Evolutionary conservation across 2,888 invertebrate species (phyloP), one percentile per base, ranked within the genome.

Genomic region (Eurois occulta): DNA sequence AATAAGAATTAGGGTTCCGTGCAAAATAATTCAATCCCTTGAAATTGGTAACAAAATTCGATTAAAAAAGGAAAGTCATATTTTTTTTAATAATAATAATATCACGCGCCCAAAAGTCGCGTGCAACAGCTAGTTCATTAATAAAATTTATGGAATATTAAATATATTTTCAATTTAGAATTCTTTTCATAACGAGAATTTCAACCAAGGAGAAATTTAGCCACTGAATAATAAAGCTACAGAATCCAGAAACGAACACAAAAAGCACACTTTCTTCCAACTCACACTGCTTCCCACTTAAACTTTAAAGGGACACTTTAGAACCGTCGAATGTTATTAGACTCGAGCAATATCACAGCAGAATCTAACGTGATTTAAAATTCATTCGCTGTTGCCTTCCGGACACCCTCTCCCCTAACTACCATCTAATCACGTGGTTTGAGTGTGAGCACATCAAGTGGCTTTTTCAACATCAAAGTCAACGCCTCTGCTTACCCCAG

Each of bases 401-500:
- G 60, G 72, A 80, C 76, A 86, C 81, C 77, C 81, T 77, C 84
- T 84, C 81, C 81, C 78, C 83, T 93, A 94, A 94, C 93, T 93
- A 91, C 92, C 93, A 92, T 93, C 94, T 95, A 95, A 95, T 95
- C 94, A 94, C 90, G 93, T 90, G 92, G 90, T 91, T 91, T 84
- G 90, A 93, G 93, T 90, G 91, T 91, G 93, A 90, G 91, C 93
- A 93, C 91, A 92, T 91, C 92, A 93, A 95, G 94, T 94, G 93
- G 93, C 94, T 94, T 94, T 94, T 94, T 90, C 92, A 91, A 95
- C 94, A 95, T 95, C 95, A 96, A 96, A 96, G 94, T 74, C 89
- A 74, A 89, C 91, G 90, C 91, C 86, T 90, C 84, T 78, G 75
- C 81, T 77, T 86, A 84, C 89, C 89, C 87, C 83, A 70, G 80